Conservation (phyloP, 2,888 invertebrate genomes). For the Hydropsyche betteni region DNA sequence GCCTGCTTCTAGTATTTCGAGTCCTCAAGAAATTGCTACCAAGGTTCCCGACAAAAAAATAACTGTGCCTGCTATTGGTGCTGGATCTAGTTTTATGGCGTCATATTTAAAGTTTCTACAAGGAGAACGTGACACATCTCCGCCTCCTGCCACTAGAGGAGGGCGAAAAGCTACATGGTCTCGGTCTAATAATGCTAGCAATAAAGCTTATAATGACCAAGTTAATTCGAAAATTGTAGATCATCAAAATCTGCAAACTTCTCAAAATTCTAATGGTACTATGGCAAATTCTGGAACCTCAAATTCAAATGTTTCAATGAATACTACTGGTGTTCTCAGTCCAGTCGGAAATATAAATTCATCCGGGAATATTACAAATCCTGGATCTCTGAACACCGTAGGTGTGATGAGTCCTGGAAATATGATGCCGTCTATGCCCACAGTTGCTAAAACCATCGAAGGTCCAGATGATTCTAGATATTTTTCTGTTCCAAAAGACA, state of each 20-base stretch:
- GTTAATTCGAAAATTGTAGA: constrained; percentile 58
- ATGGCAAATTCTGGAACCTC: constrained; percentile 54
- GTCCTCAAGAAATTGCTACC: constrained; percentile 63
- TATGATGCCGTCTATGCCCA: constrained; percentile 58
- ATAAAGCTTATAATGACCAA: constrained; percentile 55
- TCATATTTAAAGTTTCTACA: constrained; percentile 87
- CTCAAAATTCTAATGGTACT: constrained; percentile 62
- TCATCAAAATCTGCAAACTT: constrained; percentile 57
- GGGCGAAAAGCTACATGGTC: constrained; percentile 75
- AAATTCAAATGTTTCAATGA: constrained; percentile 55
- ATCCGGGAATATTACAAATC: constrained; percentile 56
- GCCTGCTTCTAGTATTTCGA: constrained; percentile 56
- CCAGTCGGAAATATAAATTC: constrained; percentile 56
- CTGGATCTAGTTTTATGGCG: constrained; percentile 83
- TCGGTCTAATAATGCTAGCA: constrained; percentile 61
- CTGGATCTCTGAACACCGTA: constrained; percentile 54
- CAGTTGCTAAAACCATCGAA: constrained; percentile 61
- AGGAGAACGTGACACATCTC: constrained; percentile 83
- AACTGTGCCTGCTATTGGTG: constrained; percentile 67
- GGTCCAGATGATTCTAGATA: constrained; percentile 77
- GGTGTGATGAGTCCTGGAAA: constrained; percentile 61
- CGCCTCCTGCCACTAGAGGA: constrained; percentile 75
- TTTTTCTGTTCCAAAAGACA: constrained; percentile 76
- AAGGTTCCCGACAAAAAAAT: constrained; percentile 71
- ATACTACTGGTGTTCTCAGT: constrained; percentile 51